A percentile compares a stretch with the other conserved stretches of the same genome.
phyloP scores from a whole-genome alignment of 2,797 vertebrate species.

The Varecia variegata region DNA sequence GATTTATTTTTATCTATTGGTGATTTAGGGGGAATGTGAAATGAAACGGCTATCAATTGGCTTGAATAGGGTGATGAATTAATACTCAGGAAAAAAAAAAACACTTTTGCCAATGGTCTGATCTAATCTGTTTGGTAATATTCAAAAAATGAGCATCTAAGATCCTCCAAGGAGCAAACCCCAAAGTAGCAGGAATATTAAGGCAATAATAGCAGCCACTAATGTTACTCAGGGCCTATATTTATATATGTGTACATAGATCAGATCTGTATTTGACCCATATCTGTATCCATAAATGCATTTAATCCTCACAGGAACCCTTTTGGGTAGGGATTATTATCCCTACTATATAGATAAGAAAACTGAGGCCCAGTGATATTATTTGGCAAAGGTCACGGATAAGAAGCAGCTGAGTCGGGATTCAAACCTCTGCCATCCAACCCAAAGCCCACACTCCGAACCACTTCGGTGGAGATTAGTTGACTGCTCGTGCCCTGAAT shows the following conservation, averaged over 20 bases:
- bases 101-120: background rate
- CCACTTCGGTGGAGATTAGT: background rate
- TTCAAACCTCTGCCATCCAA: background rate
- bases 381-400: background rate
- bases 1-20: conserved; percentile 28
- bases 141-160: background rate
- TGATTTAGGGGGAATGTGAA: background rate
- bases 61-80: background rate
- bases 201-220: background rate
- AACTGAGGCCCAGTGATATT: background rate
- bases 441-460: background rate
- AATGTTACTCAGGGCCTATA: background rate
- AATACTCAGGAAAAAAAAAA: background rate
- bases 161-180: background rate
- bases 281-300: background rate
- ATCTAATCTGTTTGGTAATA: background rate
- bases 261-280: background rate
- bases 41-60: background rate
- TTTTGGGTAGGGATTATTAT: background rate
- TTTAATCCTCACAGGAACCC: background rate
- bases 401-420: background rate
- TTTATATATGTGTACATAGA: background rate
- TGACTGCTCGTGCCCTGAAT: background rate
- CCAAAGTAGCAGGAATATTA: background rate
- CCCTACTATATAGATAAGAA: background rate